Base-by-base conservation (phyloP, 2,113 vertebrate species). In the Amphiprion ocellaris region DNA sequence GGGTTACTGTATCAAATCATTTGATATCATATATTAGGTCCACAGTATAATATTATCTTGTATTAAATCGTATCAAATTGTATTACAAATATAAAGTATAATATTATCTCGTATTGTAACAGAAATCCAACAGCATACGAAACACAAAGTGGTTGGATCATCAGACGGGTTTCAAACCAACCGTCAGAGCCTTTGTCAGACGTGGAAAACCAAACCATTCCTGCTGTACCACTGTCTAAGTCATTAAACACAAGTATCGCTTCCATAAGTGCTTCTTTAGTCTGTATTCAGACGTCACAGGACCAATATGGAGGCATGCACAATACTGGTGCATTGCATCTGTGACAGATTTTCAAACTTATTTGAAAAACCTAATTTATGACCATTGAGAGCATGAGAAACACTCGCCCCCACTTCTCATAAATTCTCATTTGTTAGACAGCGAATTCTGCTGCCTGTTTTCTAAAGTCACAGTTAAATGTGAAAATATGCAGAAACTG, bases 291-390 rank as follows among this genome's bases (percentile, higher is more conserved):
- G 41, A 44, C 4, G 41, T 44, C 16, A 46, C 26, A 44, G 47
- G 30, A 41, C 12, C 26, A 44, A 74, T 26, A 73, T 10, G 9
- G 39, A 15, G 1, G 1, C n/a, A 54, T 21, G 9, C 15, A 28
- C 21, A 73, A 28, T 49, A 39, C 12, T 21, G 50, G n/a, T 15
- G 14, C 11, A 44, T 15, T 44, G 41, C 14, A 19, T 26, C 55
- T n/a, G 19, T 58, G 26, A 47, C 37, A 55, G 54, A 54, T 30
- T 58, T 46, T 55, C 10, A 72, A 50, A 72, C 16, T 8, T 46
- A 6, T 50, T n/a, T 1, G n/a, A n/a, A n/a, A n/a, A n/a, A n/a
- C 12, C 39, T 30, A 67, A 62, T 54, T n/a, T 37, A 47, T 59
- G n/a, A 49, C 15, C 37, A 56, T 19, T 2, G 12, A 28, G 49